Percentiles rank a stretch among this genome's conserved stretches.
phyloP scores from a whole-genome alignment of 2,797 vertebrate species.

The Zalophus californianus region DNA sequence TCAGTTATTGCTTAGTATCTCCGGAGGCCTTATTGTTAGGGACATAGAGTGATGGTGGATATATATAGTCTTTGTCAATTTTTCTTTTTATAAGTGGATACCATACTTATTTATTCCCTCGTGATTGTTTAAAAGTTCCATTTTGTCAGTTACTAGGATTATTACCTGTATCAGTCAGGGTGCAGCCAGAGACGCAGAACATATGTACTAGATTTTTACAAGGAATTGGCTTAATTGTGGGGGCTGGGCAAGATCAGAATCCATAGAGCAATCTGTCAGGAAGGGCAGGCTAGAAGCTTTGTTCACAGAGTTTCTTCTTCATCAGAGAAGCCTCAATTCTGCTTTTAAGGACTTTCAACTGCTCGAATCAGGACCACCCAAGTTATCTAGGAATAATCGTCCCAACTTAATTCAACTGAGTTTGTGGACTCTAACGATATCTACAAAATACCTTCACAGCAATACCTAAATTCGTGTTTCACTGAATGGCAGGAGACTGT shows the following conservation, averaged over 20 bases:
- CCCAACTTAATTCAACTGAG: not conserved
- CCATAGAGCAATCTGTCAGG: not conserved
- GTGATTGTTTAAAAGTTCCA: not conserved
- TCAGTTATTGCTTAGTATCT: not conserved
- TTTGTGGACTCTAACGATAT: not conserved
- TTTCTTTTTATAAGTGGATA: not conserved
- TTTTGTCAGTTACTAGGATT: not conserved
- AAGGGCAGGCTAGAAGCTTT: not conserved
- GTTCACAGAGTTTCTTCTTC: not conserved
- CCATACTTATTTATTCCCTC: not conserved
- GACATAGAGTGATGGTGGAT: not conserved
- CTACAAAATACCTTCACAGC: not conserved
- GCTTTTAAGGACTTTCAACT: not conserved
- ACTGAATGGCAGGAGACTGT: not conserved
- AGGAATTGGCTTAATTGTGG: not conserved
- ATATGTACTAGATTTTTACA: not conserved
- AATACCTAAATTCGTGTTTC: not conserved
- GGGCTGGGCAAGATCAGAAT: not conserved
- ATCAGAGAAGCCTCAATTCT: not conserved
- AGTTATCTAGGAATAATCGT: not conserved
- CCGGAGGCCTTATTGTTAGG: not conserved
- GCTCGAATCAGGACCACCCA: not conserved
- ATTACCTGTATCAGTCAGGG: not conserved
- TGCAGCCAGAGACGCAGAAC: not conserved
- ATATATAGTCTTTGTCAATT: not conserved